Conservation (phyloP, 2,113 vertebrate genomes). For the Eublepharis macularius region DNA sequence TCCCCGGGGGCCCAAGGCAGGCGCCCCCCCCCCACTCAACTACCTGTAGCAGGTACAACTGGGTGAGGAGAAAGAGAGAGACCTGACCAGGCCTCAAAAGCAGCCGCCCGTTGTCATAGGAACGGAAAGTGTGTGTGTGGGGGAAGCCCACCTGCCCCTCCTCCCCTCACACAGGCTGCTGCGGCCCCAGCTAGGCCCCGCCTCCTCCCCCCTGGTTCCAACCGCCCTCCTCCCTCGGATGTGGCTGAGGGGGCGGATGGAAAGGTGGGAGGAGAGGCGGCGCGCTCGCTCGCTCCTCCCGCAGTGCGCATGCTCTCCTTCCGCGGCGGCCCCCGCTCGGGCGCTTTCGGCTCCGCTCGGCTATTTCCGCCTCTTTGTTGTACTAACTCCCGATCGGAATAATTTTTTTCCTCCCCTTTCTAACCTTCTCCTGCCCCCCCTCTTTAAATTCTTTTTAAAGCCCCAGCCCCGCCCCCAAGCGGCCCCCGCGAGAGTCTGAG, state of each 20-base stretch:
- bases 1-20: too few relatives aligned
- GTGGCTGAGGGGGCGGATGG: not conserved
- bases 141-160: not conserved
- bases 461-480: not conserved
- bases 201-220: not conserved
- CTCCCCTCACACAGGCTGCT: not conserved
- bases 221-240: not conserved
- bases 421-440: conserved; percentile 46
- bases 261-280: not conserved
- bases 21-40: not conserved
- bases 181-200: not conserved
- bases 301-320: conserved; percentile 20
- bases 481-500: conserved; percentile 38
- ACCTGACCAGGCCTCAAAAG: not conserved
- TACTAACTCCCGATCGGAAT: conserved; percentile 73
- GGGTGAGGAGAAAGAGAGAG: not conserved
- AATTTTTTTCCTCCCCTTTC: conserved; percentile 47
- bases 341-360: conserved; percentile 67
- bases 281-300: not conserved
- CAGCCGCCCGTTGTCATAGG: not conserved
- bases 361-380: conserved; percentile 80
- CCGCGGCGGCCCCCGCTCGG: conserved; percentile 62
- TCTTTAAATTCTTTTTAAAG: not conserved
- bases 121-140: not conserved
- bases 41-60: not conserved